These are phyloP conservation scores for Plebejus anna DNA, from an alignment of 2,888 invertebrate genomes.

Conservation along the genomic window DNA sequence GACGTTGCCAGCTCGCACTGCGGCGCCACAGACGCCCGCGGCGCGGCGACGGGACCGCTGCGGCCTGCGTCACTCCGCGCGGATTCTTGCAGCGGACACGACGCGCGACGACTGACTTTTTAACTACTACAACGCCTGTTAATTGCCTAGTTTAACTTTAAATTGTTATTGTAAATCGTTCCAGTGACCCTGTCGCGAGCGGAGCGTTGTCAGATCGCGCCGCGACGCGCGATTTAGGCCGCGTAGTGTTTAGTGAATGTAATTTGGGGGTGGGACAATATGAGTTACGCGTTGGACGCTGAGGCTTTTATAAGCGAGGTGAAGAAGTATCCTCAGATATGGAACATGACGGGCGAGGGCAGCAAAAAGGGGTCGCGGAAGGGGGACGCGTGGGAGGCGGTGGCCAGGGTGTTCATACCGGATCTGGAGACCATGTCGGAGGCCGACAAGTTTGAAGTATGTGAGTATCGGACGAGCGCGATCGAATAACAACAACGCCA, in stretches of 20 bases:
- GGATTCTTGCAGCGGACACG: slow-evolving; percentile 35
- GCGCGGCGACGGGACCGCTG: slow-evolving; percentile 49
- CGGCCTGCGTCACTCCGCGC: slow-evolving; percentile 52
- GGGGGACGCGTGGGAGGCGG: slow-evolving; percentile 54
- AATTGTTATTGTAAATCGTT: slow-evolving; percentile 21
- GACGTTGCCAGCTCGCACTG: slow-evolving; percentile 34
- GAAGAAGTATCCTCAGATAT: slow-evolving; percentile 57
- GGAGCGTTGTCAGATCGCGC: slow-evolving; percentile 46
- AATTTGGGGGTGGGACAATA: slow-evolving; percentile 34
- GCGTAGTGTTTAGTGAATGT: background rate
- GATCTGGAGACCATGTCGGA: slow-evolving; percentile 54
- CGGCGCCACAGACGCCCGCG: slow-evolving; percentile 36
- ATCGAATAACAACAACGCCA: background rate
- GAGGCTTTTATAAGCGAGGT: slow-evolving; percentile 63
- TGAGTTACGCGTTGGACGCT: slow-evolving; percentile 52
- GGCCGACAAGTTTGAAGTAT: slow-evolving; percentile 53
- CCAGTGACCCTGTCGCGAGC: slow-evolving; percentile 28
- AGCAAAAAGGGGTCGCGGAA: slow-evolving; percentile 49
- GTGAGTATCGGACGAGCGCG: slow-evolving; percentile 51
- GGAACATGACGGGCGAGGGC: slow-evolving; percentile 55
- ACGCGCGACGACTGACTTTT: slow-evolving; percentile 30
- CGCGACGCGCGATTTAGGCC: slow-evolving; percentile 40
- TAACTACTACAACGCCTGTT: background rate
- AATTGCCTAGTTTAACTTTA: slow-evolving; percentile 1
- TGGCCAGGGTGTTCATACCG: slow-evolving; percentile 54